Percentiles rank a stretch among this genome's conserved stretches.
phyloP scores from a whole-genome alignment of 2,113 vertebrate species.

The Guaruba guarouba region DNA sequence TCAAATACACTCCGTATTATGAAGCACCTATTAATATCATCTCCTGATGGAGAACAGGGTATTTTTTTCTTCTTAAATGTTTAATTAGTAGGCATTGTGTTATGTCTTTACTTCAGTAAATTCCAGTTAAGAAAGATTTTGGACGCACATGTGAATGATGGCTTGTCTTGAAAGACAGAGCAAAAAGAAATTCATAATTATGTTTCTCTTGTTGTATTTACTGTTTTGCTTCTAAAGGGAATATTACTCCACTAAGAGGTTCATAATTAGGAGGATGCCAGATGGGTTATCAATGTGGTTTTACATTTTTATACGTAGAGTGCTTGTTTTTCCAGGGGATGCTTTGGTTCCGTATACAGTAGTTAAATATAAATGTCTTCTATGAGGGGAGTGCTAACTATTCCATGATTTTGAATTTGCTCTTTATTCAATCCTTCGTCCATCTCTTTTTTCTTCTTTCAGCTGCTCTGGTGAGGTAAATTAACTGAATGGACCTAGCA shows the following conservation, averaged over 20 bases:
- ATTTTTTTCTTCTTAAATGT: constrained; percentile 36
- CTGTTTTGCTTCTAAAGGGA: constrained; percentile 73
- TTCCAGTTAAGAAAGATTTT: constrained; percentile 49
- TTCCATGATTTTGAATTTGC: constrained; percentile 24
- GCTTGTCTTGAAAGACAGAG: constrained; percentile 72
- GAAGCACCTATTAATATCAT: constrained; percentile 28
- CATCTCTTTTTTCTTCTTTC: accelerated
- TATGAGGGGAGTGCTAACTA: constrained; percentile 35
- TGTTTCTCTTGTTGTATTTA: constrained; percentile 70
- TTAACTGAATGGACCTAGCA: neutral
- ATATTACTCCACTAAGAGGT: constrained; percentile 70
- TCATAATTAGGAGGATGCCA: constrained; percentile 76
- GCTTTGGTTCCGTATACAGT: constrained; percentile 37
- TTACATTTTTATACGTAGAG: constrained; percentile 76
- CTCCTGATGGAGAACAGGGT: constrained; percentile 25
- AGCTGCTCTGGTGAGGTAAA: neutral
- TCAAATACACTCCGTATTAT: constrained; percentile 20
- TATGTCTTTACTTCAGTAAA: constrained; percentile 44
- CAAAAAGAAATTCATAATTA: constrained; percentile 74
- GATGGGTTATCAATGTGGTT: constrained; percentile 79
- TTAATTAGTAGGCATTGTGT: constrained; percentile 20
- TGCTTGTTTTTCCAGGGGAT: constrained; percentile 51
- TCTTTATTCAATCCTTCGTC: constrained; percentile 37
- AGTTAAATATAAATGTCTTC: constrained; percentile 66
- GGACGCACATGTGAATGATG: constrained; percentile 8